phyloP scores from a whole-genome alignment of 2,113 vertebrate genomes.

The Riparia riparia region DNA sequence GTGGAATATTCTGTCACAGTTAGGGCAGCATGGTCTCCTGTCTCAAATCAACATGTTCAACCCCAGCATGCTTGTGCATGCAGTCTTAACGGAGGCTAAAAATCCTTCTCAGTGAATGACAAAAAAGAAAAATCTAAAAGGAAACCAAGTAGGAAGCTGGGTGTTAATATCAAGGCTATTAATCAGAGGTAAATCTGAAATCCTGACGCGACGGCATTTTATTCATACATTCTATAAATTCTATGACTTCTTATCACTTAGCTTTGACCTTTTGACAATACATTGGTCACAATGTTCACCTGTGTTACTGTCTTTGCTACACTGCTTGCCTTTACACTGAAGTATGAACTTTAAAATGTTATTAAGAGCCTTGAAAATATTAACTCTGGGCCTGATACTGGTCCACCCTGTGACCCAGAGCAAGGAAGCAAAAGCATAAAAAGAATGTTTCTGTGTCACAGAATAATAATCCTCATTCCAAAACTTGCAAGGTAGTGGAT shows the following conservation, averaged over 20 bases:
- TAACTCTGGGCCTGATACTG: neutral
- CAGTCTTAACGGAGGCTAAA: neutral
- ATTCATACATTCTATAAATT: constrained; percentile 7
- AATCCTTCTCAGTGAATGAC: neutral
- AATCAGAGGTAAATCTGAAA: constrained; percentile 20
- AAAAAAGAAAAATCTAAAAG: neutral
- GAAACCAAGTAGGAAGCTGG: neutral
- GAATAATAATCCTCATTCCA: neutral
- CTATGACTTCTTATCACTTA: constrained; percentile 9
- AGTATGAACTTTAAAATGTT: constrained; percentile 32
- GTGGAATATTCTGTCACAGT: neutral
- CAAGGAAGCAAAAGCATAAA: neutral
- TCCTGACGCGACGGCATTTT: neutral
- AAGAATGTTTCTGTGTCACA: neutral
- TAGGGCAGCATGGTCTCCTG: neutral
- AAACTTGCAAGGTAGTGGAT: neutral
- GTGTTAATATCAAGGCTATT: neutral
- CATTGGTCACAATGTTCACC: neutral
- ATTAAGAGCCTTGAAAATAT: constrained; percentile 40
- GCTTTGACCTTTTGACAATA: constrained; percentile 36
- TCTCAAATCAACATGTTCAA: neutral
- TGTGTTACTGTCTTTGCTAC: neutral
- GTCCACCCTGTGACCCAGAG: neutral
- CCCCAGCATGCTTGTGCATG: neutral
- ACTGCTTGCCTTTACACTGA: neutral